phyloP scores from a whole-genome alignment of 35 echinoderm and acorn worm genomes.

The Diadema setosum region DNA sequence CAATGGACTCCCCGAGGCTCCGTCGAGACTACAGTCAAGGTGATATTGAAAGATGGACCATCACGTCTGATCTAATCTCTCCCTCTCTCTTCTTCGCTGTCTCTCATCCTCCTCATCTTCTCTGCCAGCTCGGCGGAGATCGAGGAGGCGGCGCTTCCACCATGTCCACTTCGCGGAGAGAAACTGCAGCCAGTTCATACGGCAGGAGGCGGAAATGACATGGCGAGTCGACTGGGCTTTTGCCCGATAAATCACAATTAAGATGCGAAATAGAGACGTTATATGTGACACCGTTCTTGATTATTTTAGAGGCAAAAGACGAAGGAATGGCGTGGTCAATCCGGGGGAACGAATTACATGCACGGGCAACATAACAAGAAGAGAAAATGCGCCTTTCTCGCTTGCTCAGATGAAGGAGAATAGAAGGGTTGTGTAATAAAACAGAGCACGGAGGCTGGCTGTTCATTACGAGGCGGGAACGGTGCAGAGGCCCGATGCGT shows the following conservation, averaged over 20 bases:
- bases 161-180: not conserved
- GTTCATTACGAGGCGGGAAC: not conserved
- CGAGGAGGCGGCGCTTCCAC: not conserved
- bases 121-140: not conserved
- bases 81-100: not conserved
- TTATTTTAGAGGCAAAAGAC: not conserved
- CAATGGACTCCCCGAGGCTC: no score
- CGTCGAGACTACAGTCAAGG: no score
- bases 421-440: no score
- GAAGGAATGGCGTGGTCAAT: not conserved
- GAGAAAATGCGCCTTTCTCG: no score
- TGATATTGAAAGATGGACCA: no score
- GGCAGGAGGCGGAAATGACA: not conserved
- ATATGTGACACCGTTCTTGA: not conserved
- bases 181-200: not conserved
- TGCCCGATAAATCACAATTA: constrained; percentile 1
- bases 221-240: not conserved
- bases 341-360: not conserved
- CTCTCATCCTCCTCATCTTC: not conserved
- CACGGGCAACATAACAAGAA: not conserved
- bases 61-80: no score
- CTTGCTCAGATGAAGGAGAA: no score
- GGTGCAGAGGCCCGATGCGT: not conserved
- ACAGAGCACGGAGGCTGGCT: no score
- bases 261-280: not conserved